Base-by-base conservation (phyloP, 92 coral and sea anemone species). In the Chrysogorgia sp. region DNA sequence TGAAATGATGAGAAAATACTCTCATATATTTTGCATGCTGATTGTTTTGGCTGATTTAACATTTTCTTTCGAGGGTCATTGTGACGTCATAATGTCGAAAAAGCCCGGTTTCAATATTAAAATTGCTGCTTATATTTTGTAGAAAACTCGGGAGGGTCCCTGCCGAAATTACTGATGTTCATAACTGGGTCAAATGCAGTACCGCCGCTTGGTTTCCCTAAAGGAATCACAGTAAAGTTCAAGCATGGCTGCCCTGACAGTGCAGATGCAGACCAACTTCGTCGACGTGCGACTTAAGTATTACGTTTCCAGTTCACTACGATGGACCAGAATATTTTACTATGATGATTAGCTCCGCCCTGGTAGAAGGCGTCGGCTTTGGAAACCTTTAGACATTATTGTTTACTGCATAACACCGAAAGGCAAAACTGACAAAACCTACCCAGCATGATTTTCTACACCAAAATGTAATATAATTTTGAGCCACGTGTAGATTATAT, bases 251-350 rank as follows among this genome's bases (percentile, higher is more conserved):
- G 76, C 40, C 40, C 76, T 26, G 40, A 70, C 1, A 4, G 40
- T 70, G 76, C 76, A 70, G 37, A 70, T 70, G 61, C 60, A 43
- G 76, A 25, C 76, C 76, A 45, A 70, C 76, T 2, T 47, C 60
- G 0, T 70, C 60, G 1, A 43, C 76, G 13, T 48, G 60, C 40
- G 59, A 48, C 33, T 10, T 70, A n/a, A 43, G 59, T 22, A 47
- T 70, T n/a, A 70, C 76, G 10, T 43, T 48, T 45, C 76, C 75
- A 3, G 32, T 67, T 2, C 75, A 67, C 56, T 37, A 24, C 33
- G 21, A 40, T 67, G 75, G 75, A n/a, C 19, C 1, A 45, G 76
- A 70, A 70, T n/a, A 43, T 2, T 70, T 70, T 25, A 48, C 28
- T 10, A 48, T 9, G 60, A 10, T 30, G 0, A 25, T 70, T 23